A percentile compares a stretch with the other conserved stretches of the same genome.
Conservation (phyloP, 1,140 invertebrate species). For the Battus philenor region DNA sequence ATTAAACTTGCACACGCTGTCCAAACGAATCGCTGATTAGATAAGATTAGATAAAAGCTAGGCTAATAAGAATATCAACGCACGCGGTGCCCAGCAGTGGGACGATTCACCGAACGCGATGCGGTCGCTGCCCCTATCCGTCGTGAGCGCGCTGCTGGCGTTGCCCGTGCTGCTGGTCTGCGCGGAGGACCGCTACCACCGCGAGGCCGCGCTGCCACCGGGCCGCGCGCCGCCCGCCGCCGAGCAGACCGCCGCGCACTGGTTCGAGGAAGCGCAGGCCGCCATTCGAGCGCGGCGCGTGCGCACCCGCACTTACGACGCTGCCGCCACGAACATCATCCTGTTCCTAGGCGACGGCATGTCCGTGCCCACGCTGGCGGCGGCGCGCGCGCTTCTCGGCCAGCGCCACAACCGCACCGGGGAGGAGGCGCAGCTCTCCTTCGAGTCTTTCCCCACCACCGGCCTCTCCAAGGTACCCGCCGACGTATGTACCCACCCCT, state of each 20-base stretch:
- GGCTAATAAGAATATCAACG: no score
- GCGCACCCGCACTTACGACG: slow-evolving; percentile 3
- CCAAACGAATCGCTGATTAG: no score
- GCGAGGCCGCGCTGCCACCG: background rate
- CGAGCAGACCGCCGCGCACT: slow-evolving; percentile 28
- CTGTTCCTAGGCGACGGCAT: slow-evolving; percentile 88
- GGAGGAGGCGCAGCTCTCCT: slow-evolving; percentile 82
- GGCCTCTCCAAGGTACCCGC: slow-evolving; percentile 82
- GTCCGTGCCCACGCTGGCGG: slow-evolving; percentile 82
- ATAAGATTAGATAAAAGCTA: no score
- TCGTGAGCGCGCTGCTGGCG: no score
- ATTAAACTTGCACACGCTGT: no score
- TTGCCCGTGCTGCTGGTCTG: background rate
- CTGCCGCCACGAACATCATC: slow-evolving; percentile 82
- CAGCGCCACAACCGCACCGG: slow-evolving; percentile 75
- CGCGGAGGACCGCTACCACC: slow-evolving; percentile 33
- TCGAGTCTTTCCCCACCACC: slow-evolving; percentile 84
- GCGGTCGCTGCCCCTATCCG: no score
- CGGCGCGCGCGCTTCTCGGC: slow-evolving; percentile 81
- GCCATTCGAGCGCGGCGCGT: slow-evolving; percentile 20
- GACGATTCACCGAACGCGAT: no score
- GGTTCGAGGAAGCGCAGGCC: slow-evolving; percentile 31
- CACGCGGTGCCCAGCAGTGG: no score
- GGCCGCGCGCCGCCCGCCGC: slow-evolving; percentile 1
- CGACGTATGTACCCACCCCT: no score